These are phyloP conservation scores for Oreochromis grahami DNA, from an alignment of 2,797 vertebrate genomes.

Conservation along the genomic window DNA sequence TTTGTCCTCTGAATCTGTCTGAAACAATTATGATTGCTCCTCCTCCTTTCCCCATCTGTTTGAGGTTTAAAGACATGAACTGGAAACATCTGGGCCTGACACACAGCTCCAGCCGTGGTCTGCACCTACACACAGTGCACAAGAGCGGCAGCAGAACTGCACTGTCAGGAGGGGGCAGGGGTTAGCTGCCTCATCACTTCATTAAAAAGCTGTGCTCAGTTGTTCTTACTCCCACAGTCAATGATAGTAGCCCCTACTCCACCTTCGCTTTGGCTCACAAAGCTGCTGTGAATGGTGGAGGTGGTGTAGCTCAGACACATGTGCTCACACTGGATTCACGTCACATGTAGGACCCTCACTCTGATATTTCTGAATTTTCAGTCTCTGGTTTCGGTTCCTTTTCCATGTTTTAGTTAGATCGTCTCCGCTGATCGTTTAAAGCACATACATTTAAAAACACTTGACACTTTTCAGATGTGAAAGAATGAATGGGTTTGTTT, in stretches of 20 bases:
- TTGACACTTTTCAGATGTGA: background rate
- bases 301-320: background rate
- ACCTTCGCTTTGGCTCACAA: background rate
- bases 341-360: background rate
- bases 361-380: background rate
- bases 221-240: background rate
- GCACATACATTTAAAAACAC: background rate
- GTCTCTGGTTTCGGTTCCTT: background rate
- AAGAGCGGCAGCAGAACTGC: background rate
- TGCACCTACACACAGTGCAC: background rate
- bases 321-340: background rate
- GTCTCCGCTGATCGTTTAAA: background rate
- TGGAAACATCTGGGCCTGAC: background rate
- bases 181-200: background rate
- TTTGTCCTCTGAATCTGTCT: background rate
- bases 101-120: background rate
- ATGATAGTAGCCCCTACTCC: background rate
- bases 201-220: background rate
- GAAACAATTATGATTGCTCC: background rate
- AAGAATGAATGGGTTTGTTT: background rate
- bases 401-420: background rate
- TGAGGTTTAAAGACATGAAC: background rate
- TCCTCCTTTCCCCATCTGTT: background rate
- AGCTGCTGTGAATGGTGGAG: background rate
- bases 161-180: background rate